Base-by-base conservation (phyloP, 2,113 vertebrate genomes). In the Trinectes maculatus region DNA sequence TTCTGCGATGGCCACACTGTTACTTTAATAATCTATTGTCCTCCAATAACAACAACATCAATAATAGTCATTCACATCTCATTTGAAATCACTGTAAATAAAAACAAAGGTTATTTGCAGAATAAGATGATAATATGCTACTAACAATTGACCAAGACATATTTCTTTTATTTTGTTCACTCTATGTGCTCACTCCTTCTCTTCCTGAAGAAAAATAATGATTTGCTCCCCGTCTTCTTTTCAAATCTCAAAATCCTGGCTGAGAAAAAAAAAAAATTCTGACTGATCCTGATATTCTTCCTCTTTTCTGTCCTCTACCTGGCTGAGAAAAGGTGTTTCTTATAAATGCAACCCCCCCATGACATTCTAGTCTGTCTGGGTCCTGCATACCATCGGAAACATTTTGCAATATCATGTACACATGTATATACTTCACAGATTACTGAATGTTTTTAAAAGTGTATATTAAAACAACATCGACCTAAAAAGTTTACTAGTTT, bases 391-490 rank as follows among this genome's bases (percentile, higher is more conserved):
- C 62, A 86, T 87, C 72, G 75, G 82, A 89, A 87, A 87, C 79
- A 72, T 77, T 72, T 89, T 79, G 77, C 78, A 88, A 86, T 86
- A 86, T 86, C 64, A 85, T 92, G 87, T 91, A 90, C 85, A 92
- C 54, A 65, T 79, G 68, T 84, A 78, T 82, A 74, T 75, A 71
- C 87, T 89, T 85, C 91, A 93, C 87, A 91, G 85, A 89, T 77
- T 85, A 90, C 87, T 78, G 80, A 88, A 79, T 75, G 53, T 43
- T 72, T 65, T 60, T 60, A 26, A 53, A 60, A 71, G 47, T 75
- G 74, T 59, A 71, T 91, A 86, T 79, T 91, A 88, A 91, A 89
- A 88, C 74, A 87, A 88, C 87, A 78, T 80, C 84, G 88, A 90
- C 87, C 79, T 91, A 91, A 89, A 91, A 91, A 86, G 79, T 84